Conservation (phyloP, 2,113 vertebrate genomes). For the Salvelinus fontinalis region DNA sequence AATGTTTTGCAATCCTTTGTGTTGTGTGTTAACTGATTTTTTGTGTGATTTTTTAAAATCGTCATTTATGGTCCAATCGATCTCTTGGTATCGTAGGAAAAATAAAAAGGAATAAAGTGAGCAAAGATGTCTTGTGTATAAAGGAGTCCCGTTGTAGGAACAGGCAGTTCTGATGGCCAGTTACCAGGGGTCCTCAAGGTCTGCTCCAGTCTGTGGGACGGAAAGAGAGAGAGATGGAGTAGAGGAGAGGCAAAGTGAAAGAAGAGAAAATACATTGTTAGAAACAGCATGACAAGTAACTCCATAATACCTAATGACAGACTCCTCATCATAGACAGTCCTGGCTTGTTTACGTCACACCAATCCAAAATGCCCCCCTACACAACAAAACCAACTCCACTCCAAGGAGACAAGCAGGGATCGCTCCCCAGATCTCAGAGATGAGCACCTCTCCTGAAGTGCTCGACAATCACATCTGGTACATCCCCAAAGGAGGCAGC, state of each 20-base stretch:
- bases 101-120: conserved; percentile 66
- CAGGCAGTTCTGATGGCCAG: conserved; percentile 73
- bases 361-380: not conserved
- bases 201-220: conserved; percentile 88
- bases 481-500: too few species aligned
- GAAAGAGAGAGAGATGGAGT: conserved; percentile 20
- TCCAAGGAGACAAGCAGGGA: not conserved
- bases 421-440: not conserved
- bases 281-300: not conserved
- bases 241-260: not conserved
- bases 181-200: conserved; percentile 98
- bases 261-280: not conserved
- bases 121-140: conserved; percentile 81
- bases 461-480: too few species aligned
- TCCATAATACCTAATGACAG: not conserved
- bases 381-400: not conserved
- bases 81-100: conserved; percentile 78
- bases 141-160: conserved; percentile 85
- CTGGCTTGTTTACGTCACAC: not conserved
- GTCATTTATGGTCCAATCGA: conserved; percentile 47
- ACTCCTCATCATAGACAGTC: not conserved
- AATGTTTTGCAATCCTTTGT: conserved; percentile 70
- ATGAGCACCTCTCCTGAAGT: too few species aligned
- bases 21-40: conserved; percentile 49
- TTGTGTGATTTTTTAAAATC: not conserved